Conservation (phyloP, 2,113 vertebrate genomes). For the Lates calcarifer region DNA sequence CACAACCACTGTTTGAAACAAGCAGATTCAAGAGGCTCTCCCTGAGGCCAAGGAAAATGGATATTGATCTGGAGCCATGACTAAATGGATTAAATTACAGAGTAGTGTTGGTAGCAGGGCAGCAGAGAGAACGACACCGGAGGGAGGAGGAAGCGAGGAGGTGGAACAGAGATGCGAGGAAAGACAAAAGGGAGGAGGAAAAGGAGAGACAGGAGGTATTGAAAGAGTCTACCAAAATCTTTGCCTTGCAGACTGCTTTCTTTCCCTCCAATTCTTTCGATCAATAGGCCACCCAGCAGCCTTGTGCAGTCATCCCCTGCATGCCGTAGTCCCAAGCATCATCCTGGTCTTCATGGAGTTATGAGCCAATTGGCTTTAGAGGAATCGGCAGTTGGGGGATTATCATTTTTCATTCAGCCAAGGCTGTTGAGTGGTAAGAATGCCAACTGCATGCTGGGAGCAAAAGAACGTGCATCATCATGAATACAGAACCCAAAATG, state of each 20-base stretch:
- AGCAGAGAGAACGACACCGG: slow-evolving; percentile 44
- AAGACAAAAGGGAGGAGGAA: slow-evolving; percentile 50
- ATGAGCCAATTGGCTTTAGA: slow-evolving; percentile 66
- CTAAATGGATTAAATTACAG: slow-evolving; percentile 83
- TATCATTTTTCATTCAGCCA: slow-evolving; percentile 66
- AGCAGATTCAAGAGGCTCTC: slow-evolving; percentile 66
- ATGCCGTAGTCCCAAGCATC: slow-evolving; percentile 36
- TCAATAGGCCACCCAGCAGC: slow-evolving; percentile 57
- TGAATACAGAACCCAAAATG: slow-evolving; percentile 55
- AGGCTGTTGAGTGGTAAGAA: slow-evolving; percentile 53
- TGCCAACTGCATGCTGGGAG: slow-evolving; percentile 61
- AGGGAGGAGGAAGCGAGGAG: slow-evolving; percentile 33
- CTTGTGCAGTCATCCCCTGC: slow-evolving; percentile 39
- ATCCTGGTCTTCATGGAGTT: slow-evolving; percentile 48
- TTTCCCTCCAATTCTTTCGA: slow-evolving; percentile 36
- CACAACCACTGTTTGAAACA: slow-evolving; percentile 61
- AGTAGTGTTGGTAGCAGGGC: slow-evolving; percentile 68
- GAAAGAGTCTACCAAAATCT: slow-evolving; percentile 45
- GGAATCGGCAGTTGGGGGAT: slow-evolving; percentile 57
- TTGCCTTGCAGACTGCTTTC: slow-evolving; percentile 44
- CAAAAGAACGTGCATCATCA: slow-evolving; percentile 35
- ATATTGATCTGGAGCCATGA: slow-evolving; percentile 82
- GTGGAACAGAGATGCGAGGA: slow-evolving; percentile 23
- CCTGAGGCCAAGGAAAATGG: slow-evolving; percentile 75
- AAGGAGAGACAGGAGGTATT: slow-evolving; percentile 15